Percentiles rank a stretch among this genome's conserved stretches.
Conservation (phyloP, 1,140 invertebrate genomes). For the Leptopilina boulardi region DNA sequence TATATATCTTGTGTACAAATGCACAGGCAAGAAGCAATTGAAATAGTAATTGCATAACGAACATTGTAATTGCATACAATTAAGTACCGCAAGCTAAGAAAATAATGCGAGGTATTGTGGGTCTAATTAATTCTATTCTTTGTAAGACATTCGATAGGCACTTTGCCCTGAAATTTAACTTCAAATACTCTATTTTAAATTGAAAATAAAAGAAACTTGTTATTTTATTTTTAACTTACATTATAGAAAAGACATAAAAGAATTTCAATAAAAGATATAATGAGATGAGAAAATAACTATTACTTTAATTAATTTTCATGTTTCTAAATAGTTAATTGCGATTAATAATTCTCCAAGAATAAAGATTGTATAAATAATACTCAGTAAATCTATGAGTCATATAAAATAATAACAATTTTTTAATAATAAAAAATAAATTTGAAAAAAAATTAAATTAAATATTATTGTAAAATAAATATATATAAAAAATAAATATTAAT, state of each 20-base stretch:
- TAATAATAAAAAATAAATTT: no score
- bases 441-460: no score
- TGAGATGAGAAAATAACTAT: no score
- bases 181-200: neutral
- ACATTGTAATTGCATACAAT: slow-evolving; percentile 60
- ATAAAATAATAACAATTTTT: no score
- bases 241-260: neutral
- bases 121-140: slow-evolving; percentile 59
- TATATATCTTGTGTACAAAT: slow-evolving; percentile 6
- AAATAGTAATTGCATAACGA: slow-evolving; percentile 55
- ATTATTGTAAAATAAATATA: no score
- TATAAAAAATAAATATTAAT: no score
- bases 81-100: slow-evolving; percentile 57
- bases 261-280: neutral
- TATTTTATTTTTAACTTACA: neutral
- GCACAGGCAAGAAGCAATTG: slow-evolving; percentile 54
- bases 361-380: no score
- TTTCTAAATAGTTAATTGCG: no score
- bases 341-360: no score
- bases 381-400: no score
- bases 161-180: slow-evolving; percentile 8
- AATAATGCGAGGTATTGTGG: slow-evolving; percentile 44
- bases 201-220: neutral
- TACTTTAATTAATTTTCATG: no score
- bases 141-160: slow-evolving; percentile 7